A percentile compares a stretch with the other conserved stretches of the same genome.
Evolutionary conservation across 2,113 vertebrate species (phyloP).

Genomic region (Sturnus vulgaris): DNA sequence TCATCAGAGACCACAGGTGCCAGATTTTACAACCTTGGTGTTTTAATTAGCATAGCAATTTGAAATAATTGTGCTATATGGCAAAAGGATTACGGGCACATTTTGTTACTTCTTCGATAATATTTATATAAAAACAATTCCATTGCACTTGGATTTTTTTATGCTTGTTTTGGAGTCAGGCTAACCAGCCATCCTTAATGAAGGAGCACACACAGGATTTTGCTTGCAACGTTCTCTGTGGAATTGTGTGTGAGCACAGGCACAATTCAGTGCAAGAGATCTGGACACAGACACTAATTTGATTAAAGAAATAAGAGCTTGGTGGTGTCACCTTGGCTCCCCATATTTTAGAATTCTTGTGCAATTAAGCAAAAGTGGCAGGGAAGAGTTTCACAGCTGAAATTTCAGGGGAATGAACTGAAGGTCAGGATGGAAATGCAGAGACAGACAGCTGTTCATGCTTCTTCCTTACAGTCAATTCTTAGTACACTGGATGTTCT

Average conservation of each 20-base stretch:
- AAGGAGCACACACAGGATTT: not conserved
- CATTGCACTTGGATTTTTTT: not conserved
- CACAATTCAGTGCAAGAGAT: not conserved
- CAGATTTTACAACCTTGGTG: not conserved
- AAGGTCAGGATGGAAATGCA: conserved; percentile 44
- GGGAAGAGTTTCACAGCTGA: not conserved
- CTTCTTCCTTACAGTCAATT: conserved; percentile 30
- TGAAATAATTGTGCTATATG: not conserved
- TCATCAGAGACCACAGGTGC: not conserved
- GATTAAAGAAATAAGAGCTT: not conserved
- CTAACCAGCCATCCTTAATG: not conserved
- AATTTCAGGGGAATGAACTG: conserved; percentile 36
- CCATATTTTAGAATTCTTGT: not conserved
- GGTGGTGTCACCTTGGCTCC: not conserved
- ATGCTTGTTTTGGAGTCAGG: not conserved
- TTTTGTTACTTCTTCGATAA: not conserved
- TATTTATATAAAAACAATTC: not conserved
- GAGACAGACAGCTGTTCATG: conserved; percentile 52
- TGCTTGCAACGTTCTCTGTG: not conserved
- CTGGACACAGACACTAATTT: not conserved
- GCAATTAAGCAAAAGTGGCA: conserved; percentile 25
- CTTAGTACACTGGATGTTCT: conserved; percentile 20
- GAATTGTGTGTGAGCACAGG: not conserved
- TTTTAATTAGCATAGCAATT: not conserved
- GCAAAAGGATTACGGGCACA: not conserved